Evolutionary conservation across 2,797 vertebrate species (phyloP).

Genomic region (Halcyon leucocephala): DNA sequence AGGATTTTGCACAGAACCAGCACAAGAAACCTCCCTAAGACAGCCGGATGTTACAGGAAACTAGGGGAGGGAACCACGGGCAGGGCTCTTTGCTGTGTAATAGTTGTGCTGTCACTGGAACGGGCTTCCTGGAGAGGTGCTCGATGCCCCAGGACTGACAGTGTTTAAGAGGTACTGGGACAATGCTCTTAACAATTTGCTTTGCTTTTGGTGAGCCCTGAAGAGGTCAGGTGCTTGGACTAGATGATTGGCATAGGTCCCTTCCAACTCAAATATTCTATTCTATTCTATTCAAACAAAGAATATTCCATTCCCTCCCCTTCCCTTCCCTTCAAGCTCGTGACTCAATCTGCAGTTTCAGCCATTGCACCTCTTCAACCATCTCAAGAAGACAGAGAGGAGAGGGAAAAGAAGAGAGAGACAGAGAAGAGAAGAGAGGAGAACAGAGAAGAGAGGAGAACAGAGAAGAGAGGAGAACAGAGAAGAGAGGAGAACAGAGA

Average conservation of each 20-base stretch:
- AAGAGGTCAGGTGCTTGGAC: not conserved
- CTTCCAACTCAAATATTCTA: not conserved
- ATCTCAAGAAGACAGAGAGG: no score
- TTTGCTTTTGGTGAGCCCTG: not conserved
- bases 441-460: no score
- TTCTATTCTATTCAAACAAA: not conserved
- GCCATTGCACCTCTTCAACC: no score
- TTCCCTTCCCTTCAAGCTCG: not conserved
- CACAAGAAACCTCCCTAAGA: not conserved
- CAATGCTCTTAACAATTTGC: not conserved
- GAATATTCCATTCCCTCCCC: not conserved
- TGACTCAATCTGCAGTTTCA: not conserved
- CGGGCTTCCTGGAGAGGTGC: not conserved
- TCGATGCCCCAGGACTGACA: fast-evolving
- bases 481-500: not conserved
- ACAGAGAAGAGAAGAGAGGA: no score
- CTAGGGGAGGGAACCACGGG: fast-evolving
- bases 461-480: not conserved
- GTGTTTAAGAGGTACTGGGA: not conserved
- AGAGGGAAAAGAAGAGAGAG: no score
- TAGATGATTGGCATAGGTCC: not conserved
- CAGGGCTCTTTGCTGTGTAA: not conserved
- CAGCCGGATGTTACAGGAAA: not conserved
- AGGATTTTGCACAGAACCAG: not conserved
- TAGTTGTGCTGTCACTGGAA: not conserved